phyloP scores from a whole-genome alignment of 2,113 vertebrate genomes.

The Phocoena phocoena region DNA sequence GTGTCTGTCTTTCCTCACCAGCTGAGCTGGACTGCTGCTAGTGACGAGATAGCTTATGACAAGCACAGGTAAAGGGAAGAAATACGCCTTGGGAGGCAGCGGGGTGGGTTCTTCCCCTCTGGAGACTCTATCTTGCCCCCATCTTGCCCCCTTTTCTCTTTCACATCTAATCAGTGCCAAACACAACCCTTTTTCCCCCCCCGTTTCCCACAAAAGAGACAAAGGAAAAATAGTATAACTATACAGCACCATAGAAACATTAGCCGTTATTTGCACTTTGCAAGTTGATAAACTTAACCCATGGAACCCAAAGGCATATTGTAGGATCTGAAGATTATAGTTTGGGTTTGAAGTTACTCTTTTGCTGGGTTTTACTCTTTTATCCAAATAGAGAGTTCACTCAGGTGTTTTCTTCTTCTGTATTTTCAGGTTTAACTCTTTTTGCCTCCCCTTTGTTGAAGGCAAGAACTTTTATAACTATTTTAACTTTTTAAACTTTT shows the following conservation, averaged over 20 bases:
- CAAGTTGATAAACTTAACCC: not conserved
- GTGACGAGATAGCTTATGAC: not conserved
- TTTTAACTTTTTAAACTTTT: not conserved
- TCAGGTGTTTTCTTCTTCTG: not conserved
- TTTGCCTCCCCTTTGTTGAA: not conserved
- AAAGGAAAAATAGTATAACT: not conserved
- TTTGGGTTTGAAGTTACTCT: not conserved
- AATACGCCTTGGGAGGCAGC: constrained; percentile 11
- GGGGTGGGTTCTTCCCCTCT: not conserved
- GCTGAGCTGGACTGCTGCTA: not conserved
- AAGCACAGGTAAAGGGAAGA: not conserved
- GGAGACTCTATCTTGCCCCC: not conserved
- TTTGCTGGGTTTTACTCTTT: not conserved
- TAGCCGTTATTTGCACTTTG: not conserved
- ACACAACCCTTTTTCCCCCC: not conserved
- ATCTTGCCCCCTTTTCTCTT: not conserved
- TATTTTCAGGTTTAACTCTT: not conserved
- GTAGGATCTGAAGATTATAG: not conserved
- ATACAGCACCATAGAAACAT: not conserved
- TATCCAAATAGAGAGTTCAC: not conserved
- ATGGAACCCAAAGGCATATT: not conserved
- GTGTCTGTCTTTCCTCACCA: not conserved
- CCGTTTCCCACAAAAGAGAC: not conserved
- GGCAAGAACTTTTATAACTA: not conserved
- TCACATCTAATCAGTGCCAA: not conserved